Conservation (phyloP, 2,888 invertebrate genomes). For the Teleogryllus oceanicus region DNA sequence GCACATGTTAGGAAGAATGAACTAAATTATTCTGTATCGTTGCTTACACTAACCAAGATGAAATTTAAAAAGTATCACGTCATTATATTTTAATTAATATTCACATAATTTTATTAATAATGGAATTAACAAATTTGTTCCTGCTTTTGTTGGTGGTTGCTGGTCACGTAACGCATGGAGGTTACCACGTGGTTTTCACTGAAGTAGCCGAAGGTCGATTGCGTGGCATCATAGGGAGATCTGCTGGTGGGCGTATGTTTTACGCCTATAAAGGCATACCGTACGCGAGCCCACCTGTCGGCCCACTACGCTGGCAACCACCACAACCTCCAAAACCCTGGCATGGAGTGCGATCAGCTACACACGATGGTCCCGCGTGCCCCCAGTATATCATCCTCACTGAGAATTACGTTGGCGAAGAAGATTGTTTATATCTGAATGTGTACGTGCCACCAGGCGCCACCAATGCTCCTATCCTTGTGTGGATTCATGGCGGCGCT, state of each 20-base stretch:
- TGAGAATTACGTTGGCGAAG: background rate
- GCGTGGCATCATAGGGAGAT: background rate
- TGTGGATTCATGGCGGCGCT: background rate
- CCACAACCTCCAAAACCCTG: background rate
- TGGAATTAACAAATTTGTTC: no score
- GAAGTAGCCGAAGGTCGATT: background rate
- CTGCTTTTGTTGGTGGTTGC: no score
- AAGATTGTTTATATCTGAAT: slow-evolving; percentile 18
- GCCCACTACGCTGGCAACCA: background rate
- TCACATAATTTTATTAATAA: no score
- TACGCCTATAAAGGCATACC: background rate
- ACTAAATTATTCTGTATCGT: no score
- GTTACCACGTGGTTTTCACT: background rate
- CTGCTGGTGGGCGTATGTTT: background rate
- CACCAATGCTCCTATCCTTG: background rate
- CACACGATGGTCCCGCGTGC: background rate
- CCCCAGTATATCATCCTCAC: background rate
- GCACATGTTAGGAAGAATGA: no score
- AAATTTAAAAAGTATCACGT: no score
- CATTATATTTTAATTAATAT: no score
- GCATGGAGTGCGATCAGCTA: background rate
- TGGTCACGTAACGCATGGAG: background rate
- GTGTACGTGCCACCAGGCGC: background rate
- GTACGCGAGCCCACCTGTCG: background rate
- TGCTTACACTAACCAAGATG: no score